Conservation (phyloP, 2,888 invertebrate genomes). For the Lymantria monacha region DNA sequence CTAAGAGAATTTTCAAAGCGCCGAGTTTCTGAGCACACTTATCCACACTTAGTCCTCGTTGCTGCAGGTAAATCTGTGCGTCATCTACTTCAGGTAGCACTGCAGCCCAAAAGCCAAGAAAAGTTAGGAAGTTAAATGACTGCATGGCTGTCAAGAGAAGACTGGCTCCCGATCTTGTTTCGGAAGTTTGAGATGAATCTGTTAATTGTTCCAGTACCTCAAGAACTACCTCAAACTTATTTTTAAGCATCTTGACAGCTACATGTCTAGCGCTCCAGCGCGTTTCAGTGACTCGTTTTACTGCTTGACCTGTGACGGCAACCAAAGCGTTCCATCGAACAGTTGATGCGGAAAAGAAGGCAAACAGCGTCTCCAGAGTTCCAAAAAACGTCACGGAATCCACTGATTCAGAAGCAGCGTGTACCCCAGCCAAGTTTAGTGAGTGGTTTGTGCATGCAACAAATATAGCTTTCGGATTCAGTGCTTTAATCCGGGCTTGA, state of each 20-base stretch:
- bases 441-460: conserved; percentile 20
- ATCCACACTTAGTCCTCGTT: conserved; percentile 1
- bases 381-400: conserved; percentile 25
- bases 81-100: conserved; percentile 7
- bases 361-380: conserved; percentile 16
- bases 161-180: conserved; percentile 1
- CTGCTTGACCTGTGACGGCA: conserved; percentile 13
- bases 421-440: conserved; percentile 25
- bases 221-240: not conserved
- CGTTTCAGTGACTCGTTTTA: conserved; percentile 18
- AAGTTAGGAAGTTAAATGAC: conserved; percentile 1
- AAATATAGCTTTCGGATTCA: conserved; percentile 19
- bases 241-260: conserved; percentile 5
- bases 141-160: not conserved
- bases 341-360: conserved; percentile 14
- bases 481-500: conserved; percentile 11
- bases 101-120: conserved; percentile 4
- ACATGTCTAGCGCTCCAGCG: conserved; percentile 18
- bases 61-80: conserved; percentile 6
- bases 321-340: conserved; percentile 15
- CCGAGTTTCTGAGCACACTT: not conserved
- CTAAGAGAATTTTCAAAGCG: conserved; percentile 4
- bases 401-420: conserved; percentile 20
- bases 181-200: not conserved
- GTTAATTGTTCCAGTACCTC: conserved; percentile 1